Evolutionary conservation across 2,888 invertebrate species (phyloP).

Genomic region (Hoplodrina ambigua): DNA sequence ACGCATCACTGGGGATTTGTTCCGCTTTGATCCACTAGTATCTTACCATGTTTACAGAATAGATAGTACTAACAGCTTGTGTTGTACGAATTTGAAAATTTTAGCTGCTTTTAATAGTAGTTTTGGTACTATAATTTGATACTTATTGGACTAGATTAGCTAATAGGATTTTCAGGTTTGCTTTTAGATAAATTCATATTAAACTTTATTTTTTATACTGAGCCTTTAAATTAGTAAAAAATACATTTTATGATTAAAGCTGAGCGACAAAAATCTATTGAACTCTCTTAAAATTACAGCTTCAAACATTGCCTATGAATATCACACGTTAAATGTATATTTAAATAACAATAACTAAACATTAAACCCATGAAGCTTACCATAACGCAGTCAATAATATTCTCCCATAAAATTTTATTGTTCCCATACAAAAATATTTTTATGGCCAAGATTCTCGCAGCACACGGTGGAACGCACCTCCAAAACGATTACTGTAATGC

Average conservation of each 20-base stretch:
- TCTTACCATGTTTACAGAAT: constrained; percentile 32
- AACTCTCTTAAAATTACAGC: neutral
- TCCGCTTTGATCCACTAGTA: constrained; percentile 67
- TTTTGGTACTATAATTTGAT: neutral
- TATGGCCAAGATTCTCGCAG: constrained; percentile 26
- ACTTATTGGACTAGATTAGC: too few species aligned
- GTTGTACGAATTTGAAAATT: neutral
- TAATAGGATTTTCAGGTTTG: too few species aligned
- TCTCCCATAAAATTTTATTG: constrained; percentile 44
- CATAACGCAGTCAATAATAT: constrained; percentile 29
- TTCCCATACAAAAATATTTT: constrained; percentile 34
- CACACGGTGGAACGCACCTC: constrained; percentile 64
- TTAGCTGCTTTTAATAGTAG: neutral
- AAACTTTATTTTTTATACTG: too few species aligned
- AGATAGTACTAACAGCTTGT: constrained; percentile 1
- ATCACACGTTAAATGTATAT: neutral
- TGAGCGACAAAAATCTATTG: too few species aligned
- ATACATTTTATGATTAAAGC: too few species aligned
- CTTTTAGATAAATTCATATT: too few species aligned
- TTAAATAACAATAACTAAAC: constrained; percentile 4
- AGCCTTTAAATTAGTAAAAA: too few species aligned
- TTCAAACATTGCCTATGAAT: neutral
- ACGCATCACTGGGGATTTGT: constrained; percentile 73
- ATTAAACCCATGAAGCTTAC: neutral
- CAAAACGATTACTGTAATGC: constrained; percentile 81